Evolutionary conservation across 53 echinoderm and acorn worm genomes (phyloP).

Genomic region (Arbacia lixula): DNA sequence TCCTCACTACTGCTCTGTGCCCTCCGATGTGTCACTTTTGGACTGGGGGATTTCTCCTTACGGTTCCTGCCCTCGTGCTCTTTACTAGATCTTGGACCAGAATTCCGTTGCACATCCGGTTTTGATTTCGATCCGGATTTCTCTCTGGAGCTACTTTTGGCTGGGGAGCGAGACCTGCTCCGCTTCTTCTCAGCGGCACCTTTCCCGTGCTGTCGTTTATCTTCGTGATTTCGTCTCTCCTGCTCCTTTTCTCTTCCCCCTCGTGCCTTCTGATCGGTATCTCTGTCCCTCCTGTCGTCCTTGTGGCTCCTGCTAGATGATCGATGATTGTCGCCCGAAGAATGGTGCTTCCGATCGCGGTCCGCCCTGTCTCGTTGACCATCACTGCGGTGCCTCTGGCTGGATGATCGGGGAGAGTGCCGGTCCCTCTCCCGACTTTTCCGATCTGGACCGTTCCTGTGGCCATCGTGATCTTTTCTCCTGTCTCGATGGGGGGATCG

Average conservation of each 20-base stretch:
- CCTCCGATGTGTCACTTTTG: slow-evolving; percentile 2
- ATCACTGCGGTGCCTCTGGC: slow-evolving; percentile 16
- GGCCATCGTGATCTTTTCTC: slow-evolving; percentile 9
- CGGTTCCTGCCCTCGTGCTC: not conserved
- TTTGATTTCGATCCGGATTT: slow-evolving; percentile 7
- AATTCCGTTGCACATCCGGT: not conserved
- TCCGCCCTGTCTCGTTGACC: too few species aligned
- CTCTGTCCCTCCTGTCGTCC: slow-evolving; percentile 29
- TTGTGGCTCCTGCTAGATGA: slow-evolving; percentile 46
- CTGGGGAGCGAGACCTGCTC: slow-evolving; percentile 35
- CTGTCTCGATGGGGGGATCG: slow-evolving; percentile 38
- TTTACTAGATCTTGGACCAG: not conserved
- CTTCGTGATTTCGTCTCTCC: not conserved
- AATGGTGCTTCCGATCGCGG: slow-evolving; percentile 7
- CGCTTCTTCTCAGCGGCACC: not conserved
- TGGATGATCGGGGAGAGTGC: slow-evolving; percentile 9
- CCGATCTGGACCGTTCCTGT: slow-evolving; percentile 27
- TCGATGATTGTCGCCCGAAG: slow-evolving; percentile 23
- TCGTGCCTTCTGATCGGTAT: slow-evolving; percentile 19
- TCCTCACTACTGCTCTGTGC: not conserved
- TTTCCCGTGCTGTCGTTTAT: not conserved
- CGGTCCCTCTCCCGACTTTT: slow-evolving; percentile 17
- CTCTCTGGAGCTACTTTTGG: slow-evolving; percentile 20
- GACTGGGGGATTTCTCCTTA: not conserved
- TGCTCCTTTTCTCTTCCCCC: slow-evolving; percentile 11